These are phyloP conservation scores for Icerya purchasi DNA, from an alignment of 2,888 invertebrate species.

Conservation along the genomic window DNA sequence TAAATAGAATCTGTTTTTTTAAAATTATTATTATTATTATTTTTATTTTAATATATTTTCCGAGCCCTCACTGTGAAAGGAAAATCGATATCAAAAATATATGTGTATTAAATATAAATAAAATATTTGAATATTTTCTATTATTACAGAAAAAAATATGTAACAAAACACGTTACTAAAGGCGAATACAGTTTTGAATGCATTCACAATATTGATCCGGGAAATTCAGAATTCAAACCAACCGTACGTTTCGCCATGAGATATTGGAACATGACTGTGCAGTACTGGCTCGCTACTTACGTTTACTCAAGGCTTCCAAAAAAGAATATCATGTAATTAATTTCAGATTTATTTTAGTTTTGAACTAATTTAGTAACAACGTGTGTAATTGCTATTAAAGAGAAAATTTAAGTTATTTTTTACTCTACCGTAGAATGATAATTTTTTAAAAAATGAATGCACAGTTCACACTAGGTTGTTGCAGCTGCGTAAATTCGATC, in stretches of 20 bases:
- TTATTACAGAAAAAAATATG: slow-evolving; percentile 25
- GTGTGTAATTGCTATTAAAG: too few relatives aligned
- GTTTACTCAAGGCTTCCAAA: slow-evolving; percentile 67
- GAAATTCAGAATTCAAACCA: slow-evolving; percentile 56
- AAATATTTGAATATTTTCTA: slow-evolving; percentile 1
- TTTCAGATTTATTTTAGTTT: too few relatives aligned
- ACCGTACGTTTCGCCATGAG: slow-evolving; percentile 75
- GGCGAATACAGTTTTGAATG: slow-evolving; percentile 37
- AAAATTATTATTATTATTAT: too few relatives aligned
- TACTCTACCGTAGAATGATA: too few relatives aligned
- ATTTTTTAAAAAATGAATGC: too few relatives aligned
- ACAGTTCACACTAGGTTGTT: too few relatives aligned
- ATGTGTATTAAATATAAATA: neutral
- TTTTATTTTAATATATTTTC: too few relatives aligned
- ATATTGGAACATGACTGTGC: slow-evolving; percentile 87
- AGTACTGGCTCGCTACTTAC: slow-evolving; percentile 85
- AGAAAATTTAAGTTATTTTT: too few relatives aligned
- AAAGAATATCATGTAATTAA: slow-evolving; percentile 31
- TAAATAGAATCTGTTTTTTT: too few relatives aligned
- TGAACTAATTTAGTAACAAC: too few relatives aligned
- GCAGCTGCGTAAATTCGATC: too few relatives aligned
- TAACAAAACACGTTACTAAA: slow-evolving; percentile 27
- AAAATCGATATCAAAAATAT: neutral
- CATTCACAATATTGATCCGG: slow-evolving; percentile 62
- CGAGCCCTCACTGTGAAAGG: too few relatives aligned